These are phyloP conservation scores for Apamea crenata DNA, from an alignment of 2,888 invertebrate genomes.

Conservation along the genomic window DNA sequence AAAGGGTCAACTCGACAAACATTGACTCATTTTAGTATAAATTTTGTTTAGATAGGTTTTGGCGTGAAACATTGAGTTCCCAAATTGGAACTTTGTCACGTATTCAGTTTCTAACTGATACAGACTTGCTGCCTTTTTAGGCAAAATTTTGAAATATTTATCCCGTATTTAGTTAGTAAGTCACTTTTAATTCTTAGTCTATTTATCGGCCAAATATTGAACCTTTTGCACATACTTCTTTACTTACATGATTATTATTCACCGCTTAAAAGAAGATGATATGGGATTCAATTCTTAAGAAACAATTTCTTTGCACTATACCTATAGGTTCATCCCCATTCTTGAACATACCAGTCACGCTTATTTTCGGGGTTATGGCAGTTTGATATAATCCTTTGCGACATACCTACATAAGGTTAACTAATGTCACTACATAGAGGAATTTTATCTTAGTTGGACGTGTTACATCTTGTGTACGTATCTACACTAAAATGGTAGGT, in stretches of 20 bases:
- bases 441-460: slow-evolving; percentile 40
- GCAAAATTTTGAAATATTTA: not conserved
- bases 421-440: slow-evolving; percentile 39
- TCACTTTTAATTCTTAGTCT: not conserved
- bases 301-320: not conserved
- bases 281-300: not conserved
- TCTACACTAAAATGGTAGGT: not conserved
- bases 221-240: not conserved
- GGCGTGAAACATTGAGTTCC: slow-evolving; percentile 53
- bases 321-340: slow-evolving; percentile 3
- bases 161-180: not conserved
- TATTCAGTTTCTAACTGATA: slow-evolving; percentile 48
- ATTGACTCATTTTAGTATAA: slow-evolving; percentile 61
- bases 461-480: slow-evolving; percentile 18
- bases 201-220: not conserved
- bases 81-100: slow-evolving; percentile 59
- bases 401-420: slow-evolving; percentile 35
- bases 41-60: slow-evolving; percentile 63
- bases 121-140: slow-evolving; percentile 26
- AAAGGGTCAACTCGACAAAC: slow-evolving; percentile 60
- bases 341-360: slow-evolving; percentile 15
- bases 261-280: no score
- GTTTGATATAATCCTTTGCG: slow-evolving; percentile 40
- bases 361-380: slow-evolving; percentile 31
- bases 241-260: not conserved